Evolutionary conservation across 1,140 invertebrate genomes (phyloP).

Genomic region (Semibalanus balanoides): DNA sequence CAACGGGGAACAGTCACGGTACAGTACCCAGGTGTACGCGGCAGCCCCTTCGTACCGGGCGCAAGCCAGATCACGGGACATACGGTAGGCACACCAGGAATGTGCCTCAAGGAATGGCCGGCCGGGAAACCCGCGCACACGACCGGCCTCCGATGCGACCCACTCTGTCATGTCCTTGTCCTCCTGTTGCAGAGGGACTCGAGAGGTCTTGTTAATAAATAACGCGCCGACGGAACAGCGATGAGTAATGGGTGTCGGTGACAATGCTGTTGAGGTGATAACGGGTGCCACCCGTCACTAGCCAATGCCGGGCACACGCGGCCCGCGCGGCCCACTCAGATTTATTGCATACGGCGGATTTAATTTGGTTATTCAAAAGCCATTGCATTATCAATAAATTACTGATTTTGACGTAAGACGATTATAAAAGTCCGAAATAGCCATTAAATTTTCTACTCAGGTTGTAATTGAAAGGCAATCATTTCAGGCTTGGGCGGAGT

Average conservation of each 20-base stretch:
- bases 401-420: not conserved
- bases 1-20: no score
- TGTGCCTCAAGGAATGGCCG: not conserved
- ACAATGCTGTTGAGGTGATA: not conserved
- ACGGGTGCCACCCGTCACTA: not conserved
- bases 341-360: not conserved
- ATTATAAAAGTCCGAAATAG: conserved; percentile 2
- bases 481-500: not conserved
- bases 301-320: not conserved
- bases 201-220: not conserved
- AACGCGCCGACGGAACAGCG: not conserved
- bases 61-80: no score
- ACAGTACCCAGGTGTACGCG: not conserved
- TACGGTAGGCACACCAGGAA: no score
- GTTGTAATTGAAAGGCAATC: conserved; percentile 2
- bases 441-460: not conserved
- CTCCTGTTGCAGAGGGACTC: not conserved
- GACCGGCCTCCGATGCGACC: no score
- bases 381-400: not conserved
- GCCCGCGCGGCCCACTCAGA: not conserved
- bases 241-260: not conserved
- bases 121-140: not conserved
- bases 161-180: no score
- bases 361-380: conserved; percentile 2
- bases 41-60: no score